These are phyloP conservation scores for Anodontia alba DNA, from an alignment of 2,888 invertebrate genomes.

Conservation along the genomic window DNA sequence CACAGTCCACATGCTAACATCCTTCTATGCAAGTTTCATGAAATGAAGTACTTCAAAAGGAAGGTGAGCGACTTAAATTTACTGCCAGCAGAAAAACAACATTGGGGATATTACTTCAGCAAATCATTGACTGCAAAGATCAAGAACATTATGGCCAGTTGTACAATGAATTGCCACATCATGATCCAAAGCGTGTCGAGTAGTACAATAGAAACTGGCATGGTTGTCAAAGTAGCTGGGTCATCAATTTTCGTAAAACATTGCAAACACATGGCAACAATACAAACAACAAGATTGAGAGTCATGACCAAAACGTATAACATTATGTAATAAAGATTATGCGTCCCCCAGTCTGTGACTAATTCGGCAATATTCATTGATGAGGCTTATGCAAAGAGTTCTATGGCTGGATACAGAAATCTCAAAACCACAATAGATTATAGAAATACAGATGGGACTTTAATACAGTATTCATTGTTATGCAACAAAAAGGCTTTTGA, in stretches of 20 bases:
- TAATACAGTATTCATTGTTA: not conserved
- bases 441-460: not conserved
- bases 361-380: not conserved
- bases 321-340: not conserved
- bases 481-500: not conserved
- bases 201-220: not conserved
- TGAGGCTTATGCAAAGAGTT: not conserved
- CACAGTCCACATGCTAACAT: not conserved
- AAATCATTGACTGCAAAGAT: not conserved
- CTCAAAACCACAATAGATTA: constrained; percentile 1
- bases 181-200: not conserved
- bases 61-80: not conserved
- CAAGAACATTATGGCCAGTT: not conserved
- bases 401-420: not conserved
- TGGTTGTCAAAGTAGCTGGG: not conserved
- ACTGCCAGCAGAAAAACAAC: not conserved
- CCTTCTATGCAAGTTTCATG: not conserved
- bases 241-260: not conserved
- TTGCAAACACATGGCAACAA: not conserved
- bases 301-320: not conserved
- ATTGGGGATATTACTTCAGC: not conserved
- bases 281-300: not conserved
- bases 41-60: not conserved
- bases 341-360: not conserved
- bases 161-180: not conserved